Percentiles rank a stretch among this genome's conserved stretches.
Conservation (phyloP, 2,797 vertebrate genomes). For the Nasua narica region DNA sequence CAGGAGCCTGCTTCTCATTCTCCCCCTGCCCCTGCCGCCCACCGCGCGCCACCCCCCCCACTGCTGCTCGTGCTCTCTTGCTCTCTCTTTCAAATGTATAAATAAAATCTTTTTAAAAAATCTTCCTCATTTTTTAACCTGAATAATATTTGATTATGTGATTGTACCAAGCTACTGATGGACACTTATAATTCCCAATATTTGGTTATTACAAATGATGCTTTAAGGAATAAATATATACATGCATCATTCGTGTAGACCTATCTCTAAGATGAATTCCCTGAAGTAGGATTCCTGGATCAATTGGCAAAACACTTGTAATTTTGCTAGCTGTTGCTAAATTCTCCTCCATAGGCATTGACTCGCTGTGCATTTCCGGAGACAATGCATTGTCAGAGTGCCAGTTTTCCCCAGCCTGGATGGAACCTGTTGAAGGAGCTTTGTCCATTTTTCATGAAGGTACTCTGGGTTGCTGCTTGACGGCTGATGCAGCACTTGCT, state of each 20-base stretch:
- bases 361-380: neutral
- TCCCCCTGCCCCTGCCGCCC: neutral
- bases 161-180: neutral
- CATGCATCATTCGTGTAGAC: neutral
- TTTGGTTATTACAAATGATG: neutral
- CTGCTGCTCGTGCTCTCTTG: neutral
- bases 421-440: neutral
- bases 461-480: neutral
- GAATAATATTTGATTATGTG: neutral
- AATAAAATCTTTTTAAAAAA: neutral
- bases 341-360: neutral
- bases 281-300: neutral
- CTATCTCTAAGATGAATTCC: neutral
- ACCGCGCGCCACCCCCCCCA: rapidly evolving
- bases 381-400: neutral
- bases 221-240: neutral
- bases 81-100: neutral
- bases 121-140: neutral
- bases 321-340: slow-evolving; percentile 6
- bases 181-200: neutral
- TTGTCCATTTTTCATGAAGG: neutral
- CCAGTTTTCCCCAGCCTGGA: neutral
- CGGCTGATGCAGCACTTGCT: neutral
- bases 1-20: neutral
- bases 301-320: neutral